Base-by-base conservation (phyloP, 2,113 vertebrate species). In the Esox niger region DNA sequence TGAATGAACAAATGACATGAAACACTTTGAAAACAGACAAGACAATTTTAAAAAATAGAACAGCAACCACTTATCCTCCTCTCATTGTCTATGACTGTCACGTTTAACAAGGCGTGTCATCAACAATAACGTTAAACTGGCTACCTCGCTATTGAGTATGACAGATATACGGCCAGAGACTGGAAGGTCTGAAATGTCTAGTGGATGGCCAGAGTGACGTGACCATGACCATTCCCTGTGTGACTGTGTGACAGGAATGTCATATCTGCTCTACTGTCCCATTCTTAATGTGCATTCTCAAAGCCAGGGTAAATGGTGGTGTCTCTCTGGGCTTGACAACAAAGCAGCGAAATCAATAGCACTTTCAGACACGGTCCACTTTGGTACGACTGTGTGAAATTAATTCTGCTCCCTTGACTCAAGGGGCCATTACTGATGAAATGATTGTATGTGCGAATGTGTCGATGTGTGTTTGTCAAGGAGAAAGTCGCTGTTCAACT, bases 271-370 rank as follows among this genome's bases (percentile, higher is more conserved):
- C 27, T 32, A 54, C 46, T 25, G 62, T 59, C 33, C 20, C n/a
- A n/a, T 67, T 67, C 32, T 17, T 68, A 46, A 67, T 49, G 20
- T 33, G 17, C 25, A 30, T 64, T 55, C 32, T 15, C 15, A 0
- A 49, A 23, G 58, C 25, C 25, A 23, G 17, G 20, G 15, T 33
- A 43, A 73, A 67, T 54, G 21, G 60, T 20, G 35, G 29, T 23
- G 31, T 66, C 65, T 31, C 23, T 64, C 32, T 52, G 6, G 13
- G 23, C n/a, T n/a, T 68, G 60, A 56, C 47, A 77, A 58, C 62
- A 58, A 56, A 73, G 62, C 70, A 25, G 27, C 46, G 20, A 9
- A 69, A 77, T 70, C 71, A 38, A 70, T 69, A 66, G 10, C 66
- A 33, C 66, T 71, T 55, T n/a, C 29, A 63, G 33, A 21, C 10